phyloP scores from a whole-genome alignment of 2,888 invertebrate species.

The Drosophila affinis region DNA sequence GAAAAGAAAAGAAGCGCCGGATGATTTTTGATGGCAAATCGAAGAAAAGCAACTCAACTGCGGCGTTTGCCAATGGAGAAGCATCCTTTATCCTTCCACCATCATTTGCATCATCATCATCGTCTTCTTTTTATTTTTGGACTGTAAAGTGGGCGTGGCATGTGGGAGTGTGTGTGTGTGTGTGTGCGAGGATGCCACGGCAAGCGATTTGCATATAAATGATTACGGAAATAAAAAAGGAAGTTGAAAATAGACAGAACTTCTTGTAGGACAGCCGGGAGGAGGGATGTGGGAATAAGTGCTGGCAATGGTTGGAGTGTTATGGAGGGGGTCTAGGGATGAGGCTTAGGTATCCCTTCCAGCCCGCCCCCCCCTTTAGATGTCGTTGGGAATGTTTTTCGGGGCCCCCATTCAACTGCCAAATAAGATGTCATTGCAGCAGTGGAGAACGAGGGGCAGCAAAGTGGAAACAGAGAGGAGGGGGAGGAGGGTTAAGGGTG shows the following conservation, averaged over 20 bases:
- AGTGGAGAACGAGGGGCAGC: constrained; percentile 2
- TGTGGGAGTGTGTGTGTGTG: constrained; percentile 29
- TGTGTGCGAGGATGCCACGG: constrained; percentile 45
- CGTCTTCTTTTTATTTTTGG: not conserved
- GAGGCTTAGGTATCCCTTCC: not conserved
- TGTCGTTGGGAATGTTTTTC: constrained; percentile 27
- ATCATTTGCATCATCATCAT: not conserved
- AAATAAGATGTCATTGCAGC: constrained; percentile 67
- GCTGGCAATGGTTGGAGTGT: not conserved
- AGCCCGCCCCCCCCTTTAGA: constrained; percentile 5
- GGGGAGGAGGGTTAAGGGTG: not conserved
- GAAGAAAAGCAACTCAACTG: constrained; percentile 56
- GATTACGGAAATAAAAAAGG: constrained; percentile 80
- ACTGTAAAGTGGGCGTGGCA: constrained; percentile 30
- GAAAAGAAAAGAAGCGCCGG: constrained; percentile 42
- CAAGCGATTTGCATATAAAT: constrained; percentile 78
- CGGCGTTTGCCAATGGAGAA: constrained; percentile 16
- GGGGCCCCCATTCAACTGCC: constrained; percentile 31
- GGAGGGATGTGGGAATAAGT: not conserved
- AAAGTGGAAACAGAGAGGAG: too few species aligned
- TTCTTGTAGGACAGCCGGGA: constrained; percentile 11
- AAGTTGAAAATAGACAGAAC: constrained; percentile 73
- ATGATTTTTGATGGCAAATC: constrained; percentile 72
- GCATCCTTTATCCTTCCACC: not conserved
- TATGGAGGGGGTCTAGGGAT: not conserved